Evolutionary conservation across 2,888 invertebrate genomes (phyloP).

Genomic region (Parnassius smintheus): DNA sequence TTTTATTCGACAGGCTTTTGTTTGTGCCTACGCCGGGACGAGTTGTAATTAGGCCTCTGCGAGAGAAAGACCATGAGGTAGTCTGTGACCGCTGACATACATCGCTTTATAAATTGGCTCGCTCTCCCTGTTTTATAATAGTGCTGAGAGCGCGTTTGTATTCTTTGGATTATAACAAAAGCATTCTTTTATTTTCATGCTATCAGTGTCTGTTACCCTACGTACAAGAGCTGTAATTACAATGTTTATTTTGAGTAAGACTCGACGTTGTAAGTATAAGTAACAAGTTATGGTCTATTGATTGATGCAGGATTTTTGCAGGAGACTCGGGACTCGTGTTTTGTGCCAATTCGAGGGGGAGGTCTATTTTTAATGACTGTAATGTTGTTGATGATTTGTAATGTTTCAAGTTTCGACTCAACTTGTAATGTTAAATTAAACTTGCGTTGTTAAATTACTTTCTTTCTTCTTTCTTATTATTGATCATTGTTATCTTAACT

Average conservation of each 20-base stretch:
- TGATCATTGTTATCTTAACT: too few species aligned
- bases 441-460: too few species aligned
- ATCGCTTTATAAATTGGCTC: conserved; percentile 5
- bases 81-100: background rate
- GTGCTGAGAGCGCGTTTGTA: background rate
- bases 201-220: too few species aligned
- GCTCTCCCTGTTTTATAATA: conserved; percentile 2
- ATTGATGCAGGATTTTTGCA: too few species aligned
- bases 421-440: too few species aligned
- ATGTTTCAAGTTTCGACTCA: too few species aligned
- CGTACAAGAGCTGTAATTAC: background rate
- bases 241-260: background rate
- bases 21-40: background rate
- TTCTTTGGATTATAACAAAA: background rate
- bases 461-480: too few species aligned
- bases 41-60: conserved; percentile 17
- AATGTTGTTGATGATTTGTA: too few species aligned
- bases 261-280: background rate
- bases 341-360: too few species aligned
- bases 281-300: background rate
- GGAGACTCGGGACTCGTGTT: too few species aligned
- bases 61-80: background rate
- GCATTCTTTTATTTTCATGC: background rate
- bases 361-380: too few species aligned
- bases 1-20: conserved; percentile 18